Evolutionary conservation across 2,797 vertebrate species (phyloP).

Genomic region (Alosa sapidissima): DNA sequence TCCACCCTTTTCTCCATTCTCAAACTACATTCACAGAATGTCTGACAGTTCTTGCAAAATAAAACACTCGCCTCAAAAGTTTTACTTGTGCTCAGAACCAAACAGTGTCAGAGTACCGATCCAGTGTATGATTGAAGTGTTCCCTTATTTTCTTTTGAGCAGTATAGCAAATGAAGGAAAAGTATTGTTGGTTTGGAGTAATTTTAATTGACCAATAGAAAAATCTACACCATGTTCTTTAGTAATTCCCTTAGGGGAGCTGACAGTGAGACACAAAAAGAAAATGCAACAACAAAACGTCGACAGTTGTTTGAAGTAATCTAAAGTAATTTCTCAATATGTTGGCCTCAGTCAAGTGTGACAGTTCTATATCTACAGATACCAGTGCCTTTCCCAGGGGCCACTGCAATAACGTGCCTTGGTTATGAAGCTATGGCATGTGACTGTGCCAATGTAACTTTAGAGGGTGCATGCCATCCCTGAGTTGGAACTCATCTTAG

Average conservation of each 20-base stretch:
- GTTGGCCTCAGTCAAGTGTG: neutral
- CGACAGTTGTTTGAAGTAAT: neutral
- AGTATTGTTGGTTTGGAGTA: neutral
- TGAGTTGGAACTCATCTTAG: neutral
- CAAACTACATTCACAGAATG: too few relatives aligned
- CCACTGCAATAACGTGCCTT: neutral
- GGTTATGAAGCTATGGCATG: neutral
- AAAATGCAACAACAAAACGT: too few relatives aligned
- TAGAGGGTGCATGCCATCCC: conserved; percentile 20
- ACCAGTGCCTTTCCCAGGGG: neutral
- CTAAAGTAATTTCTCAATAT: conserved; percentile 11
- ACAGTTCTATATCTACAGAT: conserved; percentile 14
- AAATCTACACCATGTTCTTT: neutral
- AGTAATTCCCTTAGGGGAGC: neutral
- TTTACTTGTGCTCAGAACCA: too few relatives aligned
- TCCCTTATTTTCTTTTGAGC: too few relatives aligned
- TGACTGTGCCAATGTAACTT: neutral
- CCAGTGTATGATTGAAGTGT: too few relatives aligned
- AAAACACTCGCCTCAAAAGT: too few relatives aligned
- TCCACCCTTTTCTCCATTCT: too few relatives aligned
- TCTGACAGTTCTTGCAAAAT: too few relatives aligned
- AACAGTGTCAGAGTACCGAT: too few relatives aligned
- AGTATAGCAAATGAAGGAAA: neutral
- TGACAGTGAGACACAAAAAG: neutral
- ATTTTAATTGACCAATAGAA: neutral